Evolutionary conservation across 2,113 vertebrate genomes (phyloP).

Genomic region (Sceloporus undulatus): DNA sequence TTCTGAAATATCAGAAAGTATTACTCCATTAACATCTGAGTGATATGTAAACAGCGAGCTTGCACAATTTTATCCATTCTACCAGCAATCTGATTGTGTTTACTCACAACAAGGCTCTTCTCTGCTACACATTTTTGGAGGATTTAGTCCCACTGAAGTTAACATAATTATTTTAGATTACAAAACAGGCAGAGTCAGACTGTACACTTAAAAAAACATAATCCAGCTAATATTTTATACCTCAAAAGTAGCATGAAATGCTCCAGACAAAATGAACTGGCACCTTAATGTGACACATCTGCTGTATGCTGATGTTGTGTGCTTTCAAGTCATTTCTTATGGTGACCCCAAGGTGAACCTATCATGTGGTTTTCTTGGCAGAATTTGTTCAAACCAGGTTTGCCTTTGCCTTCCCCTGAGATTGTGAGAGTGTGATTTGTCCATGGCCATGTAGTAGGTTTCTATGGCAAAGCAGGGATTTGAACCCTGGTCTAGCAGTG

Average conservation of each 20-base stretch:
- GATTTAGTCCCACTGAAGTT: background rate
- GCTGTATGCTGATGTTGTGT: background rate
- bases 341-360: too few species aligned
- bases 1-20: background rate
- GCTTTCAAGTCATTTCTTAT: too few species aligned
- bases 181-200: background rate
- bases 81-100: background rate
- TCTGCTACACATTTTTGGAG: background rate
- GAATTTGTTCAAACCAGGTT: too few species aligned
- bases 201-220: background rate
- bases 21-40: background rate
- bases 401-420: too few species aligned
- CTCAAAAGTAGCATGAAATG: slow-evolving; percentile 44
- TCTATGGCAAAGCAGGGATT: too few species aligned
- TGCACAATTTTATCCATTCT: background rate
- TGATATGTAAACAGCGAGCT: slow-evolving; percentile 7
- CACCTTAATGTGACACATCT: background rate
- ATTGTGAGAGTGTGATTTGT: too few species aligned
- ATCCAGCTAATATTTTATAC: slow-evolving; percentile 4
- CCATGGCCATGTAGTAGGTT: too few species aligned
- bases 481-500: too few species aligned
- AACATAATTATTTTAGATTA: background rate
- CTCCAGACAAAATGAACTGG: slow-evolving; percentile 35
- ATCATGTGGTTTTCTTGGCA: too few species aligned
- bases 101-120: background rate